Evolutionary conservation across 2,888 invertebrate species (phyloP), one percentile per base, ranked within the genome.

Genomic region (Nowickia ferox): DNA sequence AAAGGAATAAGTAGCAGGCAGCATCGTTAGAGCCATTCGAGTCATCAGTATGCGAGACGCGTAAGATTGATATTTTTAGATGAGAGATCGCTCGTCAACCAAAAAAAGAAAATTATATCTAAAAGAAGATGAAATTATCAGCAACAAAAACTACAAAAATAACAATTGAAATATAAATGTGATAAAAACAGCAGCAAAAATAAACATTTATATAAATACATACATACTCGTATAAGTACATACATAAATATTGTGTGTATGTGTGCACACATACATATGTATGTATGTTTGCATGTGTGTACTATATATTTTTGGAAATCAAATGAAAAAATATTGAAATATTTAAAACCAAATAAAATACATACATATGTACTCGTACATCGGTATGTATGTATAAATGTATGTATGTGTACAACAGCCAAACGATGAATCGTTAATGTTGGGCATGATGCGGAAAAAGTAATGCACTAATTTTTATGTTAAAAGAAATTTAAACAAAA

Each of bases 51-150:
- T 78, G 61, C n/a, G 79, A 72, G 77, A 82, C 84, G 86, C 87
- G 80, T 84, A 87, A 71, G 63, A 75, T 57, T 81, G 81, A 79
- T 87, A 87, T 87, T 87, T 87, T 87, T 87, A 87, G 87, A 80
- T 72, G 79, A 69, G 79, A 69, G 77, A 81, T 80, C 76, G 57
- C 72, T 78, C 75, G 63, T 76, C 77, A 82, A 59, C 71, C 51
- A 57, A 69, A 68, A 30, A 75, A 66, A 74, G 30, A 76, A 69
- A 40, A 55, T 69, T 48, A 61, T 42, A 71, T 71, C 68, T 69
- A 63, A 69, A 61, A 82, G 65, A 65, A 66, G 48, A 72, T 65
- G 48, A 74, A 74, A 44, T 75, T 68, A 68, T 75, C 81, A 53
- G 44, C 77, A 72, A 77, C 71, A 78, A 82, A 76, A 82, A 76